phyloP scores from a whole-genome alignment of 2,888 invertebrate species.

The Dasysyrphus tricinctus region DNA sequence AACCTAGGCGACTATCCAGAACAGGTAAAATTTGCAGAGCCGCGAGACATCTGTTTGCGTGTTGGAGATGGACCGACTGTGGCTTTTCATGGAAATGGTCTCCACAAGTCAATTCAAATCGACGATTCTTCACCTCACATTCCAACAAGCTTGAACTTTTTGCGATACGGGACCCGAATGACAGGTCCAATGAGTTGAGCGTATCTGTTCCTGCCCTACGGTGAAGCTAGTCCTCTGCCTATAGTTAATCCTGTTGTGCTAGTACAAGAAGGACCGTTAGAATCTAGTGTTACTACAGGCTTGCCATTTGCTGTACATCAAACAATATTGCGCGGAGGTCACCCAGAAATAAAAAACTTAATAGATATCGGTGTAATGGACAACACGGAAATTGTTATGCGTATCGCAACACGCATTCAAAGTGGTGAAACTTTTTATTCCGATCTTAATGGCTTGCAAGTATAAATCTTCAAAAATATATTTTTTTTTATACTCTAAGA shows the following conservation, averaged over 20 bases:
- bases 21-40: no score
- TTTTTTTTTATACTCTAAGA: not conserved
- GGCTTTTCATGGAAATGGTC: conserved; percentile 88
- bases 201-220: conserved; percentile 97
- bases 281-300: conserved; percentile 90
- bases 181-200: conserved; percentile 94
- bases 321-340: conserved; percentile 81
- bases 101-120: conserved; percentile 89
- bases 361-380: no score
- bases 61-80: no score
- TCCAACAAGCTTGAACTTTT: conserved; percentile 91
- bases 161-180: conserved; percentile 86
- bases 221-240: conserved; percentile 87
- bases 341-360: conserved; percentile 86
- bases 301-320: conserved; percentile 84
- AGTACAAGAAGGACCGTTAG: conserved; percentile 89
- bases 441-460: conserved; percentile 96
- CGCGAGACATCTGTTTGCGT: no score
- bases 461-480: conserved; percentile 80
- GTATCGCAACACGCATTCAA: no score
- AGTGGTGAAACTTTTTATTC: conserved; percentile 95
- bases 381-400: no score
- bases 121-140: conserved; percentile 84
- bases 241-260: conserved; percentile 86
- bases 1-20: conserved; percentile 82